Conservation (phyloP, 1,140 invertebrate genomes). For the Ceratina calcarata region DNA sequence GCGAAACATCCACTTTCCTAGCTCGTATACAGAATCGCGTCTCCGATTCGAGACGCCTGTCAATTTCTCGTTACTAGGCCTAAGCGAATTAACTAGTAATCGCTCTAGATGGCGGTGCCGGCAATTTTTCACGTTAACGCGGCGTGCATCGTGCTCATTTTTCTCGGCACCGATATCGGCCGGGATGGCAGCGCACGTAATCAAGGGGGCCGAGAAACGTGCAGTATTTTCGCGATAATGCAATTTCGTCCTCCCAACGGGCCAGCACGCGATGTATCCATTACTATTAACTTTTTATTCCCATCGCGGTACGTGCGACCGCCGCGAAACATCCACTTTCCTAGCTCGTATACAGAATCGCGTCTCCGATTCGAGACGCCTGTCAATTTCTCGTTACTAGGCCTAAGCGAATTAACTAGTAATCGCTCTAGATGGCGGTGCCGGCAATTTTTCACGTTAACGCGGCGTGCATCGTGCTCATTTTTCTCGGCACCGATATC, state of each 20-base stretch:
- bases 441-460: too few species aligned
- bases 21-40: neutral
- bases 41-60: conserved; percentile 16
- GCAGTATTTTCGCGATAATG: conserved; percentile 40
- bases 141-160: too few species aligned
- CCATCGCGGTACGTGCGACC: conserved; percentile 34
- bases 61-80: too few species aligned
- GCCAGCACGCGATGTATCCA: conserved; percentile 25
- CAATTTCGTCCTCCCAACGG: conserved; percentile 12
- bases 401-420: too few species aligned
- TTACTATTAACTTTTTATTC: conserved; percentile 49
- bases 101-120: too few species aligned
- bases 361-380: conserved; percentile 13
- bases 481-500: too few species aligned
- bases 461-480: too few species aligned
- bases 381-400: neutral
- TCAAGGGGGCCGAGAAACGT: neutral
- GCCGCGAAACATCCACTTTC: conserved; percentile 32
- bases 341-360: neutral
- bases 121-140: too few species aligned
- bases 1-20: conserved; percentile 28
- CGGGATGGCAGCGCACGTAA: too few species aligned
- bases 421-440: too few species aligned
- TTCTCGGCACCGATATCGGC: too few species aligned
- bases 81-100: too few species aligned